A percentile compares a stretch with the other conserved stretches of the same genome.
Evolutionary conservation across 2,113 vertebrate genomes (phyloP).

Genomic region (Ranitomeya variabilis): DNA sequence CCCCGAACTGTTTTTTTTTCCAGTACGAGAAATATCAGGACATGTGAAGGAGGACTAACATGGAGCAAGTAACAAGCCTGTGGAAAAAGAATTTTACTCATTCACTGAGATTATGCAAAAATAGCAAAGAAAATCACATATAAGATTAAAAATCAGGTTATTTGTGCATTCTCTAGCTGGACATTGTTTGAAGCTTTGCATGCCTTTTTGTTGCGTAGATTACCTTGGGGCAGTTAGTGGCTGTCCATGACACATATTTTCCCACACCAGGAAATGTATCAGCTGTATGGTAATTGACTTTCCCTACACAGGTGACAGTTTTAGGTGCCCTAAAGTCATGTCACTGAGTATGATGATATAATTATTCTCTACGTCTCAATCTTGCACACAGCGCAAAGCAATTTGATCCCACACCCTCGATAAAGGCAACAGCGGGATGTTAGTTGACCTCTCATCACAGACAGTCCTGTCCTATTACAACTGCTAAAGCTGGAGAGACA

Average conservation of each 20-base stretch:
- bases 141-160: no score
- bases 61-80: no score
- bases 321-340: neutral
- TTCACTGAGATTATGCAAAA: no score
- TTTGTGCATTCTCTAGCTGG: no score
- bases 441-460: neutral
- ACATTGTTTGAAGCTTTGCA: neutral
- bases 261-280: neutral
- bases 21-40: no score
- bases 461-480: neutral
- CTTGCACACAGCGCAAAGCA: neutral
- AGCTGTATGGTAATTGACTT: neutral
- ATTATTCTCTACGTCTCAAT: neutral
- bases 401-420: neutral
- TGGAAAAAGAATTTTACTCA: no score
- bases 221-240: neutral
- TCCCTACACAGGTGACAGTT: neutral
- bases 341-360: neutral
- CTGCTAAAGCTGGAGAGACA: neutral
- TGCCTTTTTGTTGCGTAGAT: neutral
- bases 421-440: neutral
- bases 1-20: no score
- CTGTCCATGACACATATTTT: neutral
- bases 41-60: no score
- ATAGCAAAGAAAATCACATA: no score